Percentiles rank a stretch among this genome's conserved stretches.
Conservation (phyloP, 2,113 vertebrate genomes). For the Myiopsitta monachus region DNA sequence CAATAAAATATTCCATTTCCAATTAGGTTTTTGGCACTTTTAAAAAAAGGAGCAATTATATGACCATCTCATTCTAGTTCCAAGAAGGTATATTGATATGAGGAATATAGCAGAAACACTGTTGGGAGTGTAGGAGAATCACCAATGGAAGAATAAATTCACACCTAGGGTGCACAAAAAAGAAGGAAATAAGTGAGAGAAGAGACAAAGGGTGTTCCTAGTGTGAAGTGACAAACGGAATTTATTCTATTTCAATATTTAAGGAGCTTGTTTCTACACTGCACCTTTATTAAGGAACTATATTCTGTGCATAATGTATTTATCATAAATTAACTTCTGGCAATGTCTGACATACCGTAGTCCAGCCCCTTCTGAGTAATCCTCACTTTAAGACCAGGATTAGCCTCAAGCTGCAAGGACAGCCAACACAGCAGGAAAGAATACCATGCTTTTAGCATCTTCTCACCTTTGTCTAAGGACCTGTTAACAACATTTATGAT, state of each 20-base stretch:
- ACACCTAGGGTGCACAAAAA: neutral
- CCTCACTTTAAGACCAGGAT: constrained; percentile 51
- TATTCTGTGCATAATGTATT: neutral
- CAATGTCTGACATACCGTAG: constrained; percentile 17
- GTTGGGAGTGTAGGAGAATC: neutral
- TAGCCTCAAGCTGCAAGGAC: neutral
- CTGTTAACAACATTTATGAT: constrained; percentile 36
- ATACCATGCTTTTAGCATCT: constrained; percentile 22
- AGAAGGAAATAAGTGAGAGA: neutral
- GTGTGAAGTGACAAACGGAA: neutral
- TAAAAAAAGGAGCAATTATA: neutral
- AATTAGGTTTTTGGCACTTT: neutral
- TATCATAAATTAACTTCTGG: neutral
- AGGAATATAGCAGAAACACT: neutral
- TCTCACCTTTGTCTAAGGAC: neutral
- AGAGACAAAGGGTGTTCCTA: neutral
- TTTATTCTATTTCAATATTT: neutral
- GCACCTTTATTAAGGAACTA: neutral
- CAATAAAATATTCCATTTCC: neutral
- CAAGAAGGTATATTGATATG: neutral
- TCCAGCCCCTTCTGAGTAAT: constrained; percentile 48
- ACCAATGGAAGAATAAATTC: neutral
- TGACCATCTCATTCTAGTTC: neutral
- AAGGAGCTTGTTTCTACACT: neutral
- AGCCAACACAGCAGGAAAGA: constrained; percentile 50